phyloP scores from a whole-genome alignment of 2,888 invertebrate genomes.

The Branchipolynoe longqiensis region DNA sequence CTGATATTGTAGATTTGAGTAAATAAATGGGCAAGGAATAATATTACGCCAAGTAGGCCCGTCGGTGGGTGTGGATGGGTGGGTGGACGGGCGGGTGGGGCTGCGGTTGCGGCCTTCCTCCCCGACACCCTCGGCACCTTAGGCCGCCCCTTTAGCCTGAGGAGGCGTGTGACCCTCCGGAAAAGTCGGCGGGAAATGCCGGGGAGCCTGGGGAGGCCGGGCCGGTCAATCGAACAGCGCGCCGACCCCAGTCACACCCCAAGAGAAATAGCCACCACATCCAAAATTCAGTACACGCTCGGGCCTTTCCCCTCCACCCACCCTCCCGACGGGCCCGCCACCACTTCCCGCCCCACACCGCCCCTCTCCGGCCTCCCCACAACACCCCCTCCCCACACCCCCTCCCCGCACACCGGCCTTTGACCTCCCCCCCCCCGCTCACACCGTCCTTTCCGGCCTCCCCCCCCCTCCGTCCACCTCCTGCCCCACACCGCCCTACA shows the following conservation, averaged over 20 bases:
- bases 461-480: not conserved
- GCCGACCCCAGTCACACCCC: not conserved
- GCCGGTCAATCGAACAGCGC: conserved; percentile 11
- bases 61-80: not conserved
- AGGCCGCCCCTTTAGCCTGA: conserved; percentile 18
- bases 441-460: no score
- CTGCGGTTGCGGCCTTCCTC: not conserved
- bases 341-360: not conserved
- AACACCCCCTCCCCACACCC: not conserved
- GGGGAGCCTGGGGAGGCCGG: conserved; percentile 1
- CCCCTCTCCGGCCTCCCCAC: not conserved
- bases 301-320: not conserved
- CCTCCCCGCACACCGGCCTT: not conserved
- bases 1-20: no score
- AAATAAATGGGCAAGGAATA: no score
- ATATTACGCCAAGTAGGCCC: not conserved
- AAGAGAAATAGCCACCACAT: not conserved
- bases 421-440: not conserved
- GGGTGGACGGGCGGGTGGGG: not conserved
- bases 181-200: not conserved
- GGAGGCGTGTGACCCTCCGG: no score
- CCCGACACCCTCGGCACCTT: not conserved
- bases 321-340: not conserved
- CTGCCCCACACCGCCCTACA: no score
- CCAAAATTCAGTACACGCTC: conserved; percentile 13